Percentiles rank a stretch among this genome's conserved stretches.
Conservation (phyloP, 2,888 invertebrate species). For the Erannis defoliaria region DNA sequence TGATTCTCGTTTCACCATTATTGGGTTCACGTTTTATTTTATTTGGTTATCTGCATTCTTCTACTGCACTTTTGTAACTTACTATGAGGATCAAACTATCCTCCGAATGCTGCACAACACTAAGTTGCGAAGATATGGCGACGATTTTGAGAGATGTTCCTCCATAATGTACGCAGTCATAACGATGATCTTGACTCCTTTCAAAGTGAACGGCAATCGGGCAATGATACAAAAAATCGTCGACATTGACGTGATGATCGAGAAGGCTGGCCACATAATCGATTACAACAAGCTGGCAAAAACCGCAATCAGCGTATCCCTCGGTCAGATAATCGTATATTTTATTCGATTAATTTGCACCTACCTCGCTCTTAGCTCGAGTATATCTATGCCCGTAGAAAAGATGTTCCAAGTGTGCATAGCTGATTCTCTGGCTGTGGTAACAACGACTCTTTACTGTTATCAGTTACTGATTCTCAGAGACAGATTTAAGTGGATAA, state of each 20-base stretch:
- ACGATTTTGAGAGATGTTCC: constrained; percentile 61
- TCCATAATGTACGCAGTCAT: constrained; percentile 56
- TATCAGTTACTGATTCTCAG: constrained; percentile 55
- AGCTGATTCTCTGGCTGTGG: constrained; percentile 58
- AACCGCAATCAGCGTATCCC: constrained; percentile 46
- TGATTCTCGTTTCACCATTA: constrained; percentile 47
- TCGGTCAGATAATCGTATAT: constrained; percentile 52
- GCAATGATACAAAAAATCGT: constrained; percentile 53
- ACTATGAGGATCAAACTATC: constrained; percentile 62
- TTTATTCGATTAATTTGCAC: constrained; percentile 56
- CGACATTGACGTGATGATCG: constrained; percentile 59
- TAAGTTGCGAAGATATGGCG: constrained; percentile 68
- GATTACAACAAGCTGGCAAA: constrained; percentile 55
- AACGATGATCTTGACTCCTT: constrained; percentile 63
- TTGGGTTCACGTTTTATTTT: constrained; percentile 55
- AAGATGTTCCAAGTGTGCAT: constrained; percentile 64
- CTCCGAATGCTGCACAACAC: constrained; percentile 66
- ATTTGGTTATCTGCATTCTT: constrained; percentile 57
- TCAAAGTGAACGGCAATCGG: constrained; percentile 52
- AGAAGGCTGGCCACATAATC: constrained; percentile 56
- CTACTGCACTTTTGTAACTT: constrained; percentile 59
- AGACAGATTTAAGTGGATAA: constrained; percentile 61
- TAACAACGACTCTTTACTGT: constrained; percentile 60
- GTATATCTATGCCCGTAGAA: constrained; percentile 55
- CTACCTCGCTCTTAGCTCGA: constrained; percentile 57